phyloP scores from a whole-genome alignment of 2,113 vertebrate species.

The Globicephala melas region DNA sequence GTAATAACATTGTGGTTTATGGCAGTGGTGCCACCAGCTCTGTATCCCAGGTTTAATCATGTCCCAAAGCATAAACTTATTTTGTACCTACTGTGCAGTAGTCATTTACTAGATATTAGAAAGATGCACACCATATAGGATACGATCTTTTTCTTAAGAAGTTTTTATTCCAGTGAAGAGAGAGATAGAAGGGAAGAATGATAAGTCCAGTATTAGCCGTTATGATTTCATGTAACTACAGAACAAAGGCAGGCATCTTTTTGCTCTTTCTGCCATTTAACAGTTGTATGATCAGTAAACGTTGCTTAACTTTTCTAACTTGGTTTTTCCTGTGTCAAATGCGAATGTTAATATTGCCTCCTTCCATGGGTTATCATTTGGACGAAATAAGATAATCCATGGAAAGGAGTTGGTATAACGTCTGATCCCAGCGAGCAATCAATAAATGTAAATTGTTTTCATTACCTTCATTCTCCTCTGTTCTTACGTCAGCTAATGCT shows the following conservation, averaged over 20 bases:
- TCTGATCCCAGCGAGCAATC: no score
- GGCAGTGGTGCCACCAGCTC: background rate
- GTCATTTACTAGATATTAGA: background rate
- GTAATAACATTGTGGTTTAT: no score
- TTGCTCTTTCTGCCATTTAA: background rate
- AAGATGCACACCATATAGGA: accelerated
- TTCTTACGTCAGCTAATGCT: background rate
- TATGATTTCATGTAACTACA: accelerated
- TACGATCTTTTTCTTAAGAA: background rate
- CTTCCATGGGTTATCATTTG: background rate
- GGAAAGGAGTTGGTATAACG: accelerated
- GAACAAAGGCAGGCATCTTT: no score
- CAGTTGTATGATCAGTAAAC: background rate
- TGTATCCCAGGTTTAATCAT: background rate
- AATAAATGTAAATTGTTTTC: accelerated
- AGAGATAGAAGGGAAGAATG: background rate
- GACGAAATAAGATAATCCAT: background rate
- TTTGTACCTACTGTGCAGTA: background rate
- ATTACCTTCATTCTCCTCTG: no score
- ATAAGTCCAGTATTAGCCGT: accelerated
- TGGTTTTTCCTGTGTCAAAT: background rate
- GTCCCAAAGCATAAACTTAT: background rate
- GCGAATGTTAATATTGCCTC: background rate
- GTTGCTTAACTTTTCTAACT: background rate
- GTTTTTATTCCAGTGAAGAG: background rate